Conservation (phyloP, 1,140 invertebrate genomes). For the Parapsyche elsis region DNA sequence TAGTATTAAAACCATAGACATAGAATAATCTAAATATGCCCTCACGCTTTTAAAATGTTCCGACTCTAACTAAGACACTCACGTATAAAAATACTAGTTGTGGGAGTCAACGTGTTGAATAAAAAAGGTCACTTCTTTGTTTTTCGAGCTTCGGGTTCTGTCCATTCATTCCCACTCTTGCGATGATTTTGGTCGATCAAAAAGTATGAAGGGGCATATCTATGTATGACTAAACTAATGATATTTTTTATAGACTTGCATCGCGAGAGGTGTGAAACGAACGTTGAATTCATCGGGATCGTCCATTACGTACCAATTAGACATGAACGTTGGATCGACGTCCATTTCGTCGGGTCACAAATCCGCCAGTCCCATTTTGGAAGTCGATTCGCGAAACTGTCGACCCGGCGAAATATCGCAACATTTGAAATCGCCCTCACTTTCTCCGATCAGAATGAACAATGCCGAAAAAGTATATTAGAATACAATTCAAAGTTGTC, state of each 20-base stretch:
- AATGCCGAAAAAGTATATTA: conserved; percentile 5
- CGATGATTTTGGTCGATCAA: no score
- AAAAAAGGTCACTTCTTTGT: no score
- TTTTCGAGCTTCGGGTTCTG: no score
- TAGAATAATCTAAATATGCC: not conserved
- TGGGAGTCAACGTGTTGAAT: no score
- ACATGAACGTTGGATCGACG: not conserved
- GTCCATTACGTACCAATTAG: not conserved
- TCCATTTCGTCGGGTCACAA: not conserved
- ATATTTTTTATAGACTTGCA: not conserved
- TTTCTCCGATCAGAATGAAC: conserved; percentile 49
- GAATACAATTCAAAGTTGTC: conserved; percentile 23
- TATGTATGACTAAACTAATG: no score
- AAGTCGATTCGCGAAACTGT: not conserved
- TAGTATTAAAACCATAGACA: not conserved
- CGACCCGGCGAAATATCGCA: conserved; percentile 24
- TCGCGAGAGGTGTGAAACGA: conserved; percentile 19
- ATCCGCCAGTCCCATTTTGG: conserved; percentile 28
- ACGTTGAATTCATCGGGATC: conserved; percentile 10
- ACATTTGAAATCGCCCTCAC: conserved; percentile 48
- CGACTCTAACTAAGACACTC: no score
- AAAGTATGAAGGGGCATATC: no score
- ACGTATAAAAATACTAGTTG: no score
- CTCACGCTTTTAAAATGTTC: no score
- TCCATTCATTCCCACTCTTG: no score